Base-by-base conservation (phyloP, 2,888 invertebrate species). In the Chalcosyrphus nemorum region DNA sequence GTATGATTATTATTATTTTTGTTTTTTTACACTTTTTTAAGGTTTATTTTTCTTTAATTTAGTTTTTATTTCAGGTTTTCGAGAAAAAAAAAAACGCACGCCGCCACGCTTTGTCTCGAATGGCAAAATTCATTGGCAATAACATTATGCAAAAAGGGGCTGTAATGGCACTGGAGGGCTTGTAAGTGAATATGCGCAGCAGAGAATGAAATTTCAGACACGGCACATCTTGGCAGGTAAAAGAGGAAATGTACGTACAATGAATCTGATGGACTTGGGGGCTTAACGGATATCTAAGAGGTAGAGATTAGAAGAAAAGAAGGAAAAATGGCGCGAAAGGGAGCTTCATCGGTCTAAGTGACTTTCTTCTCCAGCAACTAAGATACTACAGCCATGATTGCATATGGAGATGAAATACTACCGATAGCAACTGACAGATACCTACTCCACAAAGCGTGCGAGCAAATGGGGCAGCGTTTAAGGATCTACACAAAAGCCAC, bases 31-130 rank as follows among this genome's bases (percentile, higher is more conserved):
- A n/a, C 56, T 59, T 61, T 52, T 59, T 32, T 45, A 15, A n/a
- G n/a, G n/a, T n/a, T 17, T 63, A 41, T 74, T 68, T 68, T 74
- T 72, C 43, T 78, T 78, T 68, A 72, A 81, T 82, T 72, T 82
- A 32, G 74, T 43, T 82, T 82, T 77, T 66, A 72, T 66, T 72
- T 72, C 24, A 71, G 71, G 59, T 81, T 74, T 68, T 75, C 9
- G 66, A 35, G 35, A 45, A n/a, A n/a, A n/a, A n/a, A n/a, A n/a
- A n/a, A n/a, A 74, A 45, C 29, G 54, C 74, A 21, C 45, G 47
- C 65, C 29, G 41, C 21, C 35, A 19, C 24, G 7, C 29, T n/a
- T n/a, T 13, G 29, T 52, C 3, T 47, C 3, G 56, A 38, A 47
- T 50, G 21, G 63, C 41, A 56, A 35, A 77, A 72, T 68, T 68